Evolutionary conservation across 2,888 invertebrate species (phyloP), one percentile per base, ranked within the genome.

Genomic region (Eupithecia tripunctaria): DNA sequence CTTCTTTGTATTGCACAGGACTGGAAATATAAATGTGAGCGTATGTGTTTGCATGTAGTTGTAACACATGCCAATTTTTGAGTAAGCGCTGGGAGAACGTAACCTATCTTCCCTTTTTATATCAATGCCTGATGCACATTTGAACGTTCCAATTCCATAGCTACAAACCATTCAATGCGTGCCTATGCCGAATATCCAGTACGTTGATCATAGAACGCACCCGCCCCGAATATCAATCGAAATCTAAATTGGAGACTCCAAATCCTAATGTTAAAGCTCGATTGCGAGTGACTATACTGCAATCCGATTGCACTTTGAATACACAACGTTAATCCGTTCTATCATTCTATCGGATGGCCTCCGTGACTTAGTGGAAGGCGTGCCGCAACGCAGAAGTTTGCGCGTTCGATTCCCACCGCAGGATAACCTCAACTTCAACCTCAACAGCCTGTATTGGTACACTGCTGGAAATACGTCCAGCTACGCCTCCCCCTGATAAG

Each of bases 241-340:
- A 51, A n/a, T 51, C 10, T 10, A 21, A 62, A 29, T 62, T 29
- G 62, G 29, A 27, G 32, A 62, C 2, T 62, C 62, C 8, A 62
- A 62, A 29, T n/a, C 62, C 62, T 62, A 62, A 62, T 62, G 29
- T 18, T 62, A 32, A 62, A 32, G 18, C 32, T 18, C 27, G 15
- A 62, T 32, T 62, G 62, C 8, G 18, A 62, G 18, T 62, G 18
- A n/a, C 62, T 62, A 62, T 62, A 29, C 62, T 25, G 62, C 62
- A 32, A 32, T 32, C 7, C 29, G 32, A 62, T 62, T 62, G 62
- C 29, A 29, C 62, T n/a, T 8, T 21, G 21, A 21, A 51, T 51
- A 51, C 21, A 51, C 51, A 51, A n/a, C 47, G 10, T 51, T 10
- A 51, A 51, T 51, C 51, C 51, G 51, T 21, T 51, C 51, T 21